Evolutionary conservation across 2,113 vertebrate genomes (phyloP).

Genomic region (Salvator merianae): DNA sequence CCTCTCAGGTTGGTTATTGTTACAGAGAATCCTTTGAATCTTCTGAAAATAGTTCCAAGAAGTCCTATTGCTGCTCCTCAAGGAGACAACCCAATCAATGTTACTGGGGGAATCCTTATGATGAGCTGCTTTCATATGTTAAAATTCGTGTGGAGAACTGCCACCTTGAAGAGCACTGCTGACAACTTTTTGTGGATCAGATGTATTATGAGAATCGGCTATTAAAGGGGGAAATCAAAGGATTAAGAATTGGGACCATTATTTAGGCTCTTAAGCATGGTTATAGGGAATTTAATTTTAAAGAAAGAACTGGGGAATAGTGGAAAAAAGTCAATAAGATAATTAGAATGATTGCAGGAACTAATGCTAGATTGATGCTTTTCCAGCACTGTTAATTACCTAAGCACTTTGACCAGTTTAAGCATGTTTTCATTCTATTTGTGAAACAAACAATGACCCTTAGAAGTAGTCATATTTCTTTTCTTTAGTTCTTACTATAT

Average conservation of each 20-base stretch:
- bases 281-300: background rate
- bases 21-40: background rate
- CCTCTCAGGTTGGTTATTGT: background rate
- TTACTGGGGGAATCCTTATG: background rate
- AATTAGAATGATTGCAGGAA: conserved; percentile 11
- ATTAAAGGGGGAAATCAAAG: background rate
- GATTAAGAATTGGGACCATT: background rate
- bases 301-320: background rate
- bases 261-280: background rate
- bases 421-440: background rate
- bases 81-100: background rate
- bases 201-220: background rate
- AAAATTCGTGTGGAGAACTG: background rate
- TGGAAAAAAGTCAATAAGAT: conserved; percentile 17
- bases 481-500: too few relatives aligned
- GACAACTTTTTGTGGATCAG: background rate
- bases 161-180: background rate
- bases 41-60: background rate
- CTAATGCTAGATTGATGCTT: conserved; percentile 1
- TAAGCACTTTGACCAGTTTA: background rate
- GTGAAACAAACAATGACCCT: background rate
- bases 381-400: conserved; percentile 18
- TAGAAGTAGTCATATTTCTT: background rate
- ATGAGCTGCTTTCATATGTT: background rate
- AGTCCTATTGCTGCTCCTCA: background rate